phyloP scores from a whole-genome alignment of 2,797 vertebrate species.

The Allobates femoralis region DNA sequence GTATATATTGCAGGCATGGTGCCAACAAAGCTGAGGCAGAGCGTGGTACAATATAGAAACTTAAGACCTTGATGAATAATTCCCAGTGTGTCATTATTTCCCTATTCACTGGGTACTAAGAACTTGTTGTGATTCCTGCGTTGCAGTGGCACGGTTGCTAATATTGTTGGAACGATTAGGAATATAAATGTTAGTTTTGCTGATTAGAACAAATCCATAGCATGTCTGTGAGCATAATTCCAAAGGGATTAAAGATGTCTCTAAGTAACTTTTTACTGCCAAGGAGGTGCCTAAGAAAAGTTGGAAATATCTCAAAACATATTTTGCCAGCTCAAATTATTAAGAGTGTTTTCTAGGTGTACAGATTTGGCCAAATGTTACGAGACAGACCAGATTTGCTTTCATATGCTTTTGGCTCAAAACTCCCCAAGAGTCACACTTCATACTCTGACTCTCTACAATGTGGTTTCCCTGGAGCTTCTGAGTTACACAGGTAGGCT shows the following conservation, averaged over 20 bases:
- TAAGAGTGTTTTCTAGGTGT: background rate
- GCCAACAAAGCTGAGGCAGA: background rate
- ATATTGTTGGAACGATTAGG: constrained; percentile 16
- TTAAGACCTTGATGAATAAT: constrained; percentile 1
- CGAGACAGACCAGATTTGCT: too few species aligned
- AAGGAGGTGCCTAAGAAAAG: background rate
- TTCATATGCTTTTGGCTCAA: too few species aligned
- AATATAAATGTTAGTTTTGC: constrained; percentile 19
- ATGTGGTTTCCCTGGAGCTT: too few species aligned
- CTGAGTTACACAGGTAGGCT: too few species aligned
- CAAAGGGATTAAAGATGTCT: background rate
- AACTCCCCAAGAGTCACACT: too few species aligned
- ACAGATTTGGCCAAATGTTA: background rate
- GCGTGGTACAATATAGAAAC: constrained; percentile 6
- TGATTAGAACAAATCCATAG: constrained; percentile 9
- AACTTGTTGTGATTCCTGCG: background rate
- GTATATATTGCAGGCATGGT: background rate
- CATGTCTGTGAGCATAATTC: background rate
- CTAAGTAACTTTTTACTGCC: background rate
- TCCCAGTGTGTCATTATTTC: background rate
- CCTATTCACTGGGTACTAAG: constrained; percentile 4
- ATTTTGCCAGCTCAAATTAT: background rate
- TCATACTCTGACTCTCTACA: too few species aligned
- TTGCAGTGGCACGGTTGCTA: background rate
- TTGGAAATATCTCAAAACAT: background rate